Conservation (phyloP, 2,113 vertebrate genomes). For the Microtus oregoni region DNA sequence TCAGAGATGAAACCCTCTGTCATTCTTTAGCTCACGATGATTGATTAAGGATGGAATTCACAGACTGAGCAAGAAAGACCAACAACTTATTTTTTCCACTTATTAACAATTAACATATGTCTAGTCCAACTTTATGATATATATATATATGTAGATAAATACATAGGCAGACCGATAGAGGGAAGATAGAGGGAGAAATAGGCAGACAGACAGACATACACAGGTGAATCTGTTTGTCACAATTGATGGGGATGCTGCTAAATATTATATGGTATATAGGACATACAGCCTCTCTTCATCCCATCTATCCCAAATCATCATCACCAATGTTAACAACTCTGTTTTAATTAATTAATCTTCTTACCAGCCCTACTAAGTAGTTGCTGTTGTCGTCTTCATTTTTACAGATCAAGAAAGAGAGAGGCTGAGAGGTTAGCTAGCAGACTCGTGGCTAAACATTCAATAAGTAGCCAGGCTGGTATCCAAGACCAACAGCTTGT, state of each 20-base stretch:
- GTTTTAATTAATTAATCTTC: background rate
- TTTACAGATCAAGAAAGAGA: background rate
- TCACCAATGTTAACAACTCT: background rate
- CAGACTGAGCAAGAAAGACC: background rate
- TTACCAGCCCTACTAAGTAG: background rate
- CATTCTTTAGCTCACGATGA: background rate
- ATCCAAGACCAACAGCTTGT: background rate
- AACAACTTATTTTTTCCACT: background rate
- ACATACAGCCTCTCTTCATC: background rate
- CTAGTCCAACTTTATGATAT: background rate
- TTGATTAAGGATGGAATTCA: background rate
- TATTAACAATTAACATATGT: background rate
- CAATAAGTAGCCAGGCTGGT: background rate
- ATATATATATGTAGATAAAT: background rate
- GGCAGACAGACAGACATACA: background rate
- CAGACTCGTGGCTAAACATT: background rate
- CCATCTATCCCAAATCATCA: background rate
- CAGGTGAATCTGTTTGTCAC: background rate
- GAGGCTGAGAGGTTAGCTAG: background rate
- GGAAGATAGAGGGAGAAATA: too few species aligned
- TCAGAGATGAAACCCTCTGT: background rate
- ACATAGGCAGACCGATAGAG: background rate
- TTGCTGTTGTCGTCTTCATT: background rate
- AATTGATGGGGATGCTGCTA: background rate
- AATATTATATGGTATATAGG: background rate